Evolutionary conservation across 2,888 invertebrate genomes (phyloP).

Genomic region (Ctena decussata): DNA sequence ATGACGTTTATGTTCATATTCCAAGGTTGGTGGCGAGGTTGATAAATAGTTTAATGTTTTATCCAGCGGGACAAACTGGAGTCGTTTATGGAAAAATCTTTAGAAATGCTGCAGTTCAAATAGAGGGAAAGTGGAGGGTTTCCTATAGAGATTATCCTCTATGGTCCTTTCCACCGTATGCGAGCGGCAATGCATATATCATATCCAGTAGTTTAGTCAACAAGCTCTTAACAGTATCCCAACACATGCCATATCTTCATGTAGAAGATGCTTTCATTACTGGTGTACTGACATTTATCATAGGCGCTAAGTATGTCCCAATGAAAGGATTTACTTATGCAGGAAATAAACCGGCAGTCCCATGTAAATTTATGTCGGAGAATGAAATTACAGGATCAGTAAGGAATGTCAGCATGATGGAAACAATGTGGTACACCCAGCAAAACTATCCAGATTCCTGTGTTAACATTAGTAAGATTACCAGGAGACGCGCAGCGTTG

Average conservation of each 20-base stretch:
- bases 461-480: no score
- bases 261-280: conserved; percentile 81
- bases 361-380: neutral
- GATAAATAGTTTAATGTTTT: conserved; percentile 25
- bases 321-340: neutral
- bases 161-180: conserved; percentile 68
- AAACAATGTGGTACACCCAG: neutral
- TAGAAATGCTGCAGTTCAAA: conserved; percentile 45
- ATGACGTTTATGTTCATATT: no score
- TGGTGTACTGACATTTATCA: conserved; percentile 70
- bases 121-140: conserved; percentile 73
- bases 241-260: conserved; percentile 69
- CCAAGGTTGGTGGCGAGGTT: conserved; percentile 59
- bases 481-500: no score
- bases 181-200: conserved; percentile 73
- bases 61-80: conserved; percentile 50
- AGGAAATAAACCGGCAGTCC: neutral
- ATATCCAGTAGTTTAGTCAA: conserved; percentile 66
- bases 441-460: neutral
- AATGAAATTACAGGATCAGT: neutral
- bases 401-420: neutral
- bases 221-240: conserved; percentile 64
- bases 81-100: conserved; percentile 62
- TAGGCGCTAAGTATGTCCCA: conserved; percentile 18
- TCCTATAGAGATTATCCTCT: conserved; percentile 59